phyloP scores from a whole-genome alignment of 1,140 invertebrate species.

The Drosophila yakuba region DNA sequence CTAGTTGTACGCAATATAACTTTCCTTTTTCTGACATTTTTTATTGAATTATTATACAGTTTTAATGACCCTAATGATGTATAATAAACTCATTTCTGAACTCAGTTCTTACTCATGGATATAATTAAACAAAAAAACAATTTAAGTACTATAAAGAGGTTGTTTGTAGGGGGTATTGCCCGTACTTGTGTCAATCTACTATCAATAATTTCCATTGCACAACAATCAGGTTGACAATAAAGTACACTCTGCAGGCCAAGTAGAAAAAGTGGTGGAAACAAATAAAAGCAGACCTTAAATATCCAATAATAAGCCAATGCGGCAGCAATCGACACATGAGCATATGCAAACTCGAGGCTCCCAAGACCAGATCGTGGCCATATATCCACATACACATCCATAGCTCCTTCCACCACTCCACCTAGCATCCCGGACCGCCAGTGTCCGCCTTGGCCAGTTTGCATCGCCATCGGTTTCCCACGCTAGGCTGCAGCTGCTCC shows the following conservation, averaged over 20 bases:
- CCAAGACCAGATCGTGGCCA: conserved; percentile 30
- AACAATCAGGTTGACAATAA: conserved; percentile 24
- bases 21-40: too few relatives aligned
- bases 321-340: conserved; percentile 27
- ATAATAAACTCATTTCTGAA: too few relatives aligned
- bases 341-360: conserved; percentile 9
- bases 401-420: not conserved
- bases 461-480: conserved; percentile 42
- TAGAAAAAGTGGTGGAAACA: conserved; percentile 4
- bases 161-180: not conserved
- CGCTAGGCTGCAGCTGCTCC: conserved; percentile 53
- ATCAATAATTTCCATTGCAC: conserved; percentile 30
- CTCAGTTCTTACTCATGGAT: too few relatives aligned
- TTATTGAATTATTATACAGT: too few relatives aligned
- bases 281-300: conserved; percentile 34
- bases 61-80: too few relatives aligned
- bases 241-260: conserved; percentile 19
- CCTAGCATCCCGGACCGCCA: conserved; percentile 14
- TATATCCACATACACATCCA: conserved; percentile 13
- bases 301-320: conserved; percentile 34
- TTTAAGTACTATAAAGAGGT: not conserved
- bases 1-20: too few relatives aligned
- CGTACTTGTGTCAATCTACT: conserved; percentile 1
- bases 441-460: conserved; percentile 44
- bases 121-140: too few relatives aligned